Conservation (phyloP, 2,797 vertebrate genomes). For the Lutra lutra region DNA sequence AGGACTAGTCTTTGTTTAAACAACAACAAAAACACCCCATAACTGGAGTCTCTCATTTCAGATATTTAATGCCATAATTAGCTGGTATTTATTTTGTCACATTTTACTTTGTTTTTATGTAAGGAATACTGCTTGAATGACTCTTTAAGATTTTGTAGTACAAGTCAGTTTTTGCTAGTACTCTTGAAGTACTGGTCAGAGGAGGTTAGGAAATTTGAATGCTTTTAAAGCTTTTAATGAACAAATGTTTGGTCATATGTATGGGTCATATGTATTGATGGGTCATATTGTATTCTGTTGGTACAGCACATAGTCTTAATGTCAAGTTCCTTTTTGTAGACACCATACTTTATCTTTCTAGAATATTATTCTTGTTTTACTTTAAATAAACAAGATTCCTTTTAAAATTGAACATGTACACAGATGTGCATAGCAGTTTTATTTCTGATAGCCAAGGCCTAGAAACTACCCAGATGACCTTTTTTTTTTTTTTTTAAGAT, state of each 20-base stretch:
- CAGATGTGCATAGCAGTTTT: background rate
- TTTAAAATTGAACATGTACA: background rate
- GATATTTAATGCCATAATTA: background rate
- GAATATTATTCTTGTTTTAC: background rate
- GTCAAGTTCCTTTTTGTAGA: constrained; percentile 10
- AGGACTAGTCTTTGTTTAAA: constrained; percentile 8
- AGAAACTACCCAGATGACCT: background rate
- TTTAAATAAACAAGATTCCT: background rate
- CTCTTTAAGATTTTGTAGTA: constrained; percentile 6
- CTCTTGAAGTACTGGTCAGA: background rate
- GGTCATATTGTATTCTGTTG: background rate
- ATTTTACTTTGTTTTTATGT: background rate
- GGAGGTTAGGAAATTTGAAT: background rate
- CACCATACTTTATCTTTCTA: background rate
- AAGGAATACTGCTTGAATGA: background rate
- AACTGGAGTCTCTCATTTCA: constrained; percentile 8
- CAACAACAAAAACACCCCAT: background rate
- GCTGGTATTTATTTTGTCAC: background rate
- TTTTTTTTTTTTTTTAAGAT: too few species aligned
- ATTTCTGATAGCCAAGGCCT: background rate
- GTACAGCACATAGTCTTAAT: background rate
- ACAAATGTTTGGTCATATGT: background rate
- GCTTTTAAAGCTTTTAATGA: background rate
- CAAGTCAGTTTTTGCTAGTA: background rate
- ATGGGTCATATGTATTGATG: background rate